phyloP scores from a whole-genome alignment of 2,113 vertebrate species.

The Callorhinus ursinus region DNA sequence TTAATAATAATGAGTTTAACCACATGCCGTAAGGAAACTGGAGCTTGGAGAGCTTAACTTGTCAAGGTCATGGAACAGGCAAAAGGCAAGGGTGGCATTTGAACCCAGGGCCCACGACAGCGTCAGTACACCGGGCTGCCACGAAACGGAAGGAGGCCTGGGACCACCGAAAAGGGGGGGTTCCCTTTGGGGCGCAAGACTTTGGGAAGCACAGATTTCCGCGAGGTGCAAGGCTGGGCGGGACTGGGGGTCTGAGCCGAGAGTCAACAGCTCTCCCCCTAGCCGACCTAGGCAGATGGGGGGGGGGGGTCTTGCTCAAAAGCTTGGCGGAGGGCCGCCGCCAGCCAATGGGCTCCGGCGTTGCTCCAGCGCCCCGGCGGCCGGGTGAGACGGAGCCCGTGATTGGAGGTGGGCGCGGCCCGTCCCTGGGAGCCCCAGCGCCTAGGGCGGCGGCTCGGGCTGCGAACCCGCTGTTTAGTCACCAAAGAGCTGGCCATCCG shows the following conservation, averaged over 20 bases:
- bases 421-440: rapidly evolving
- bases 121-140: rapidly evolving
- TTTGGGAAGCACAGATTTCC: neutral
- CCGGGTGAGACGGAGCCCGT: neutral
- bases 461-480: neutral
- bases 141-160: neutral
- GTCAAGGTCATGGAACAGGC: neutral
- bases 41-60: neutral
- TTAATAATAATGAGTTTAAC: neutral
- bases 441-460: neutral
- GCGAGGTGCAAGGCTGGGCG: rapidly evolving
- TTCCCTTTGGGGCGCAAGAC: neutral
- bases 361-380: neutral
- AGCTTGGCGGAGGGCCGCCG: neutral
- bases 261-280: rapidly evolving
- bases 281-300: rapidly evolving
- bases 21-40: rapidly evolving
- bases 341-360: neutral
- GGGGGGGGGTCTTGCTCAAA: rapidly evolving
- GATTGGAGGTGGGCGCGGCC: neutral
- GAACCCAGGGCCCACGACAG: neutral
- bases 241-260: neutral
- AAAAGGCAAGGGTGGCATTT: neutral
- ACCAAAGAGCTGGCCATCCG: rapidly evolving
- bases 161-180: no score